phyloP scores from a whole-genome alignment of 2,113 vertebrate species.

The Anthoscopus minutus region DNA sequence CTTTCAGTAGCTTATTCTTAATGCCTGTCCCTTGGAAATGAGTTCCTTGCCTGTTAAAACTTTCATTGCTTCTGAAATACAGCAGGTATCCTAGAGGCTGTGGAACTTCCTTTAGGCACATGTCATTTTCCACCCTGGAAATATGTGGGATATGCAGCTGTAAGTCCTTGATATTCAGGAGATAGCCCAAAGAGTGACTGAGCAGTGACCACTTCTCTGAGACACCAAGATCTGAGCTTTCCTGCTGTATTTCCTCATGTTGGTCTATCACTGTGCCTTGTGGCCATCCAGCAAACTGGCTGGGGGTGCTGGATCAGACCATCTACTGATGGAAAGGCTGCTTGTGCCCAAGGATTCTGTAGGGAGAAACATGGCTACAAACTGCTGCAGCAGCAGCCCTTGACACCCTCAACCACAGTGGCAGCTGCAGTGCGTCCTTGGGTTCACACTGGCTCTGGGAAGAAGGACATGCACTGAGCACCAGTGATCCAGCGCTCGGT shows the following conservation, averaged over 20 bases:
- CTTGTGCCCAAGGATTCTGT: not conserved
- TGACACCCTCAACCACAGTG: not conserved
- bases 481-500: fast-evolving
- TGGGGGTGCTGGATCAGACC: not conserved
- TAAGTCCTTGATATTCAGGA: not conserved
- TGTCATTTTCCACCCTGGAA: not conserved
- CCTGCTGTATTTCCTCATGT: fast-evolving
- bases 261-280: not conserved
- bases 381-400: not conserved
- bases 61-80: not conserved
- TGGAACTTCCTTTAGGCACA: not conserved
- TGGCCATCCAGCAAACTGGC: not conserved
- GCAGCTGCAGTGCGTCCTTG: not conserved
- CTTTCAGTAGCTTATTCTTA: not conserved
- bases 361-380: not conserved
- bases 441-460: not conserved
- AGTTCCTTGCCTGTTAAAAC: not conserved
- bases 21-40: not conserved
- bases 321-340: not conserved
- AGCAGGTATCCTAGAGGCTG: not conserved
- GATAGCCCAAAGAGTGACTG: not conserved
- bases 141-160: not conserved
- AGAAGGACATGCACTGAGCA: not conserved
- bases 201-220: not conserved
- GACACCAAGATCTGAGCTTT: not conserved